phyloP scores from a whole-genome alignment of 2,113 vertebrate genomes.

The Puntigrus tetrazona region DNA sequence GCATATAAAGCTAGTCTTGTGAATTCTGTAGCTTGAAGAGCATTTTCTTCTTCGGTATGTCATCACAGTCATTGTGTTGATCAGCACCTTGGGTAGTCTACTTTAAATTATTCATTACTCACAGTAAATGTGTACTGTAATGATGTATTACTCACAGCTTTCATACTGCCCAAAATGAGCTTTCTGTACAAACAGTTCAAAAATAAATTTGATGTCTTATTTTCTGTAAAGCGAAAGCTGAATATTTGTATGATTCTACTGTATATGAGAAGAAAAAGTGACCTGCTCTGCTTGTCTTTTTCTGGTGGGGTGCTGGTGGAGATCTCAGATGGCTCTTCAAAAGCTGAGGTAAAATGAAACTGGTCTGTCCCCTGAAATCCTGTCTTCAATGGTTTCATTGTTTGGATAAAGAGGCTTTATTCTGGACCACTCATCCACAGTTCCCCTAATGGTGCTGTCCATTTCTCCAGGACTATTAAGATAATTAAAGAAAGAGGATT shows the following conservation, averaged over 20 bases:
- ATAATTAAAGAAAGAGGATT: slow-evolving; percentile 4
- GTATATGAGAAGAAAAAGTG: neutral
- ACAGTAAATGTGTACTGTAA: no score
- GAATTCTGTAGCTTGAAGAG: neutral
- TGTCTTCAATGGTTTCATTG: slow-evolving; percentile 38
- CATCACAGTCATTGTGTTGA: neutral
- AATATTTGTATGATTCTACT: neutral
- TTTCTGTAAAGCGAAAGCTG: neutral
- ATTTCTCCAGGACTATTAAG: slow-evolving; percentile 21
- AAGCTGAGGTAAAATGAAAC: neutral
- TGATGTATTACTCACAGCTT: neutral
- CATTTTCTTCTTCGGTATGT: neutral
- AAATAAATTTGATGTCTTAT: neutral
- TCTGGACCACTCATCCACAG: slow-evolving; percentile 10
- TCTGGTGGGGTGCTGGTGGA: neutral
- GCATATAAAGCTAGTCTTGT: neutral
- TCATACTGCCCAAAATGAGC: neutral
- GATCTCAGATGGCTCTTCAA: slow-evolving; percentile 12
- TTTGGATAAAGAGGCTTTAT: slow-evolving; percentile 35
- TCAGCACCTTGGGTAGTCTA: no score
- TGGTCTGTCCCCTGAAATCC: slow-evolving; percentile 20
- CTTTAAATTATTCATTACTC: no score
- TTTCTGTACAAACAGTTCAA: neutral
- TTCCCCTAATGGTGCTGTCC: neutral
- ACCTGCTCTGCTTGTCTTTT: neutral